Percentiles rank a stretch among this genome's conserved stretches.
phyloP scores from a whole-genome alignment of 2,113 vertebrate species.

The Noturus placidus region DNA sequence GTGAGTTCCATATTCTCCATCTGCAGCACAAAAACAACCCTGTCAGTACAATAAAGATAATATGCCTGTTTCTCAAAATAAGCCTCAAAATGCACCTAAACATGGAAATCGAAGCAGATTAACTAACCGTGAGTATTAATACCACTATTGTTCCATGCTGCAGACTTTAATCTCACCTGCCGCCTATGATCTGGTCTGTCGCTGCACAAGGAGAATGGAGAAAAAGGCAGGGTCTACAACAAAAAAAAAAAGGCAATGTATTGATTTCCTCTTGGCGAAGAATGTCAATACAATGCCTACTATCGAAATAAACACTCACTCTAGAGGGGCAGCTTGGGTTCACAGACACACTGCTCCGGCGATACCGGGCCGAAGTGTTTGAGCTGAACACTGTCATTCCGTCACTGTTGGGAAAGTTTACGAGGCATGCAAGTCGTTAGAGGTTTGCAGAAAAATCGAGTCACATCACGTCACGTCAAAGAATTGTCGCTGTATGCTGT shows the following conservation, averaged over 20 bases:
- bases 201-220: constrained; percentile 66
- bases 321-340: constrained; percentile 74
- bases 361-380: constrained; percentile 64
- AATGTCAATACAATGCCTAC: not conserved
- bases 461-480: not conserved
- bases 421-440: not conserved
- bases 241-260: not conserved
- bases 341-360: constrained; percentile 78
- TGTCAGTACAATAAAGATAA: constrained; percentile 11
- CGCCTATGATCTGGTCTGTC: constrained; percentile 70
- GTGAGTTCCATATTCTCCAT: constrained; percentile 70
- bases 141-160: not conserved
- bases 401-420: constrained; percentile 61
- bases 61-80: not conserved
- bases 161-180: constrained; percentile 63
- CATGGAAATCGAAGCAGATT: not conserved
- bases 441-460: not conserved
- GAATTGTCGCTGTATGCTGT: not conserved
- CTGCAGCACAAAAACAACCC: constrained; percentile 55
- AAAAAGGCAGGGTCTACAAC: constrained; percentile 65
- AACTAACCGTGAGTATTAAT: not conserved
- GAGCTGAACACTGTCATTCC: constrained; percentile 69
- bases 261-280: not conserved
- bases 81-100: not conserved
- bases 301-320: constrained; percentile 56